phyloP scores from a whole-genome alignment of 2,888 invertebrate genomes.

The Noctua janthe region DNA sequence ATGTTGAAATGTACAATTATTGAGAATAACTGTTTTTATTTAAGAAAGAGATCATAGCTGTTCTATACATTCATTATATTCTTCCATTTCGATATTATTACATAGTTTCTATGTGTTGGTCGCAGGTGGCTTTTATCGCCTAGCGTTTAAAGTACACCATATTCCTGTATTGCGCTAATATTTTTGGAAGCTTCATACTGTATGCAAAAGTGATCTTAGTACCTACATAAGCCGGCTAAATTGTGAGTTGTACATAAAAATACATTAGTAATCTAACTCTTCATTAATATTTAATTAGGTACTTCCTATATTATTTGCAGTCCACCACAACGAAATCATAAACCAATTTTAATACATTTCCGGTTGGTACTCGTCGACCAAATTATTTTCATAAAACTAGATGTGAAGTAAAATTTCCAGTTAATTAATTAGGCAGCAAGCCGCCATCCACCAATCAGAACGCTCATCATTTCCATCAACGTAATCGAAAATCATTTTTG shows the following conservation, averaged over 20 bases:
- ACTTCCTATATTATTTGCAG: constrained; percentile 32
- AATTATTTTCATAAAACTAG: constrained; percentile 65
- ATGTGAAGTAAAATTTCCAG: constrained; percentile 60
- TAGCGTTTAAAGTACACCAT: background rate
- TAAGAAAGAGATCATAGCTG: background rate
- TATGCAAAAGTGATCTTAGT: background rate
- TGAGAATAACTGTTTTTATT: background rate
- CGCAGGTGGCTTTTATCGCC: constrained; percentile 9
- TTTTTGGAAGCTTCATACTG: background rate
- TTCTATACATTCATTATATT: background rate
- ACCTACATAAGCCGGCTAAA: background rate
- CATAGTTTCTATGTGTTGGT: background rate
- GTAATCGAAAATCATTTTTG: constrained; percentile 86
- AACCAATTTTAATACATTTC: constrained; percentile 58
- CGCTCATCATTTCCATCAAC: constrained; percentile 77
- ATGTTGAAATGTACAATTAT: background rate
- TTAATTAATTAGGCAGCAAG: constrained; percentile 69
- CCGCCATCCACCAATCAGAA: constrained; percentile 62
- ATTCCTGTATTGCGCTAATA: background rate
- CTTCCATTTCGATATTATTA: constrained; percentile 6
- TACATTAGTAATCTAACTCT: constrained; percentile 25
- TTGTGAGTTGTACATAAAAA: background rate
- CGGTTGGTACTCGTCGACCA: constrained; percentile 21
- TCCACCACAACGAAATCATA: constrained; percentile 40
- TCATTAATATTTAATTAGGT: constrained; percentile 30